These are phyloP conservation scores for Rhamnusium bicolor DNA, from an alignment of 2,888 invertebrate genomes.

Conservation along the genomic window DNA sequence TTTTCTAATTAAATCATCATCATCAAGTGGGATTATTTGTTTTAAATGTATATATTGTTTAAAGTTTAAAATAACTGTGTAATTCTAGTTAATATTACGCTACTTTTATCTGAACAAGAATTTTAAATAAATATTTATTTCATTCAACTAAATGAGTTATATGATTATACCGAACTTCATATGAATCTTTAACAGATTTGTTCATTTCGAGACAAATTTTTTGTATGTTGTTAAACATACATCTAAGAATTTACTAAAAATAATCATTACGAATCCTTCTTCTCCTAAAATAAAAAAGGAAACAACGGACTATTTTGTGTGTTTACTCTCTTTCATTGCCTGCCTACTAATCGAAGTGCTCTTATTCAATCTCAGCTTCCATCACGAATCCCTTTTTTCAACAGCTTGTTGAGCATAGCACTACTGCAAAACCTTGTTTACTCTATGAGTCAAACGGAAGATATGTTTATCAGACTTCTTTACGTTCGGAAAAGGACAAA, in stretches of 20 bases:
- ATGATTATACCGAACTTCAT: background rate
- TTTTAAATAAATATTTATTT: background rate
- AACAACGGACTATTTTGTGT: background rate
- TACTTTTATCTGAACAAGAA: background rate
- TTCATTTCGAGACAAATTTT: background rate
- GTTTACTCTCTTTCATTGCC: background rate
- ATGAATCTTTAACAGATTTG: background rate
- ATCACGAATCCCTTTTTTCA: background rate
- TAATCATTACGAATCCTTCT: background rate
- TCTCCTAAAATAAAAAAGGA: too few relatives aligned
- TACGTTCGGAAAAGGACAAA: background rate
- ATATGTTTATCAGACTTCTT: background rate
- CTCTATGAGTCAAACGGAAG: background rate
- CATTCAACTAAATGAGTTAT: background rate
- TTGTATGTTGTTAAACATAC: background rate
- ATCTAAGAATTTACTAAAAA: background rate
- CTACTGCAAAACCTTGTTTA: background rate
- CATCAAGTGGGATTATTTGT: background rate
- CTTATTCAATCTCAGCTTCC: background rate
- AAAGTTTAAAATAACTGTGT: background rate
- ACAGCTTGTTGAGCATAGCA: background rate
- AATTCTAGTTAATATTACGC: background rate
- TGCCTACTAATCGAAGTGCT: too few relatives aligned
- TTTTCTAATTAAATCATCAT: background rate
- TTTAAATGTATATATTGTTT: background rate